These are phyloP conservation scores for Melinopterus prodromus DNA, from an alignment of 2,888 invertebrate species.

Conservation along the genomic window DNA sequence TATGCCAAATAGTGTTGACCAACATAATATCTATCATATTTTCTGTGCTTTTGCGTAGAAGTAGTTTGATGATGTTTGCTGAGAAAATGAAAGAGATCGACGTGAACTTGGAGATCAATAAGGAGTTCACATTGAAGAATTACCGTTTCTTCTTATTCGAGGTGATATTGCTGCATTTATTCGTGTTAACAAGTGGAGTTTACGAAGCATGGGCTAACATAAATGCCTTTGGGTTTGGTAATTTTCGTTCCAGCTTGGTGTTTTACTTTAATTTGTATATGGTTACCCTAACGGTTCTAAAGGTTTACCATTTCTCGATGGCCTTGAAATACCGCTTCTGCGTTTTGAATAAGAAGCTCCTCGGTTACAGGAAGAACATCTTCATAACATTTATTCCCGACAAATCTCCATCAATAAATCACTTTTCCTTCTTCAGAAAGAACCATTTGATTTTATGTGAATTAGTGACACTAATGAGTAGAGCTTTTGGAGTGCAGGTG, in stretches of 20 bases:
- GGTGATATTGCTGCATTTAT: constrained; percentile 29
- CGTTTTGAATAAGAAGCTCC: constrained; percentile 27
- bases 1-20: constrained; percentile 20
- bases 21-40: constrained; percentile 28
- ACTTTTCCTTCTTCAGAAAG: constrained; percentile 21
- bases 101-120: constrained; percentile 12
- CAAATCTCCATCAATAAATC: not conserved
- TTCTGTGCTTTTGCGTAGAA: constrained; percentile 10
- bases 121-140: constrained; percentile 9
- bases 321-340: constrained; percentile 31
- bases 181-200: constrained; percentile 21
- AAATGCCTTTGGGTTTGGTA: constrained; percentile 9
- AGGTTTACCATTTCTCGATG: constrained; percentile 33
- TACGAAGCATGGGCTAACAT: constrained; percentile 29
- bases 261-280: constrained; percentile 32
- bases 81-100: constrained; percentile 26
- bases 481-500: constrained; percentile 30
- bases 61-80: constrained; percentile 14
- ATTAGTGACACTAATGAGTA: constrained; percentile 27
- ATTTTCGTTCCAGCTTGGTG: constrained; percentile 6
- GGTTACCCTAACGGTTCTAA: constrained; percentile 29
- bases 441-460: constrained; percentile 32
- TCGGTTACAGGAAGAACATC: constrained; percentile 9
- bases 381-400: not conserved
- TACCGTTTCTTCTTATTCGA: constrained; percentile 24